Evolutionary conservation across 2,797 vertebrate species (phyloP).

Genomic region (Anabas testudineus): DNA sequence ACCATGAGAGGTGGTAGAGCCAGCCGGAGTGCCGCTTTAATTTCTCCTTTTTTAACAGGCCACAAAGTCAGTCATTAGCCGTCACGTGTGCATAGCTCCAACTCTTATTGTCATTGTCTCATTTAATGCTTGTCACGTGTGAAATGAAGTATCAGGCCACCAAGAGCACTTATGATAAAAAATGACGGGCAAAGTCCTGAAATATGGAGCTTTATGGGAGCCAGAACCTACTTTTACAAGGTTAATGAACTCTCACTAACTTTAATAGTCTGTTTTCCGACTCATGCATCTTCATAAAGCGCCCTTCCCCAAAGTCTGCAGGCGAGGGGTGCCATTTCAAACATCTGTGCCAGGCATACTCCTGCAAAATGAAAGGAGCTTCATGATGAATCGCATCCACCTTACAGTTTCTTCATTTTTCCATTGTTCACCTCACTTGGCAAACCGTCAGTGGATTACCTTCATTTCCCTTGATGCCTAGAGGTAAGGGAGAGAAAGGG

Average conservation of each 20-base stretch:
- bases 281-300: constrained; percentile 82
- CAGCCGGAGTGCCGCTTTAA: constrained; percentile 30
- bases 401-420: constrained; percentile 37
- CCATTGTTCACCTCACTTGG: constrained; percentile 62
- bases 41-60: constrained; percentile 53
- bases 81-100: constrained; percentile 42
- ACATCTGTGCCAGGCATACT: constrained; percentile 70
- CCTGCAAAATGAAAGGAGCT: constrained; percentile 58
- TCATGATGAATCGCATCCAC: constrained; percentile 72
- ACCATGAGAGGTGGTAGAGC: constrained; percentile 19
- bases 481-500: constrained; percentile 55
- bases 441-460: constrained; percentile 57
- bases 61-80: constrained; percentile 63
- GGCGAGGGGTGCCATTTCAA: constrained; percentile 75
- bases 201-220: constrained; percentile 73
- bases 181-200: constrained; percentile 68
- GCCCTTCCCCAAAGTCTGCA: constrained; percentile 70
- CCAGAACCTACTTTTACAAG: constrained; percentile 76
- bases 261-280: constrained; percentile 80
- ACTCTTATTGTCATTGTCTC: constrained; percentile 77
- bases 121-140: constrained; percentile 76
- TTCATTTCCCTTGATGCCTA: constrained; percentile 59
- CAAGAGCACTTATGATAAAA: constrained; percentile 71
- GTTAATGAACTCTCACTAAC: constrained; percentile 84
- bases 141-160: constrained; percentile 72